A percentile compares a stretch with the other conserved stretches of the same genome.
These are phyloP conservation scores for Protophormia terraenovae DNA, from an alignment of 2,888 invertebrate genomes.

Conservation along the genomic window DNA sequence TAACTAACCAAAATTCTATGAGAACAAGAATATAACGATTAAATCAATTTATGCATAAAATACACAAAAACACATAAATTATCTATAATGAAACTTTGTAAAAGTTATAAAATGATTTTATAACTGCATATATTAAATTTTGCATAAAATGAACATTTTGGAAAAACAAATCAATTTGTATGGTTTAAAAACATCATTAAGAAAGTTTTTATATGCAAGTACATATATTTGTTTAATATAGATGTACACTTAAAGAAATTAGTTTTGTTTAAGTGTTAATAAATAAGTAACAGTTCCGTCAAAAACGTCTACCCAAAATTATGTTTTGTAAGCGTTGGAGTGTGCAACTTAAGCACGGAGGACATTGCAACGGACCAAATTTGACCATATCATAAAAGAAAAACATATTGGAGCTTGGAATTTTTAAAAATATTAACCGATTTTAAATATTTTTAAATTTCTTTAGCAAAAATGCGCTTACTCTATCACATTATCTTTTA, in stretches of 20 bases:
- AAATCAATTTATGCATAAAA: slow-evolving; percentile 37
- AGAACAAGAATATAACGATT: not conserved
- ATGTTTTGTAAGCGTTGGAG: too few relatives aligned
- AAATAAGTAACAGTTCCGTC: too few relatives aligned
- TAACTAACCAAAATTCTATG: not conserved
- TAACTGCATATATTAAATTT: not conserved
- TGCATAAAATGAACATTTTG: not conserved
- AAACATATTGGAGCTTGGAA: too few relatives aligned
- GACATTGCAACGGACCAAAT: too few relatives aligned
- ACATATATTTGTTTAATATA: not conserved
- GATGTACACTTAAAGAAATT: not conserved
- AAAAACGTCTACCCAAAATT: too few relatives aligned
- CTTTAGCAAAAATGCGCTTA: too few relatives aligned
- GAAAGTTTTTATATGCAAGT: not conserved
- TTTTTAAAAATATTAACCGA: too few relatives aligned
- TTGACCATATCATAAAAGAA: too few relatives aligned
- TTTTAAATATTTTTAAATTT: too few relatives aligned
- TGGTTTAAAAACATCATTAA: not conserved
- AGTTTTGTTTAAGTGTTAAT: too few relatives aligned
- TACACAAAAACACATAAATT: slow-evolving; percentile 19
- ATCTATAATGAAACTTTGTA: slow-evolving; percentile 4
- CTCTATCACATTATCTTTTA: too few relatives aligned
- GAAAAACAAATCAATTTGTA: slow-evolving; percentile 18
- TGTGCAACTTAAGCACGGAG: too few relatives aligned
- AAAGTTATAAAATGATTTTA: not conserved